Evolutionary conservation across 2,888 invertebrate species (phyloP), one percentile per base, ranked within the genome.

Genomic region (Adineta ricciae): DNA sequence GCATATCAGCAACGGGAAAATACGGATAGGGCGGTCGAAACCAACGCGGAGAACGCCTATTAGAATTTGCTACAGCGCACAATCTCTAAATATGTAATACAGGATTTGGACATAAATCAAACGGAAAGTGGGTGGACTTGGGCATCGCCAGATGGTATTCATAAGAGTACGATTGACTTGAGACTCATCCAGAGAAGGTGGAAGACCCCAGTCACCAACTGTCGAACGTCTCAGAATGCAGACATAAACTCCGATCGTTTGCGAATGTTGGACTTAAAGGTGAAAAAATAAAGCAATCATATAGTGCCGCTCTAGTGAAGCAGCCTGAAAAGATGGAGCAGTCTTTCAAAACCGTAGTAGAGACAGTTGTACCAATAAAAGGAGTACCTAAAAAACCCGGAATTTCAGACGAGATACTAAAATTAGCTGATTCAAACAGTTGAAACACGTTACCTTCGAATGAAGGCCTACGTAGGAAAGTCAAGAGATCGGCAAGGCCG

Each of bases 171-270:
- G n/a, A n/a, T n/a, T n/a, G n/a, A n/a, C n/a, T n/a, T n/a, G n/a
- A n/a, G n/a, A n/a, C n/a, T n/a, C n/a, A n/a, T n/a, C n/a, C n/a
- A n/a, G n/a, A n/a, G n/a, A n/a, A n/a, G n/a, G n/a, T n/a, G n/a
- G n/a, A n/a, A n/a, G n/a, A n/a, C n/a, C n/a, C n/a, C n/a, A n/a
- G n/a, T n/a, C n/a, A n/a, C n/a, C n/a, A n/a, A n/a, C n/a, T n/a
- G n/a, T n/a, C n/a, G n/a, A n/a, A n/a, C n/a, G n/a, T 56, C n/a
- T 56, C 56, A 56, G 56, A 56, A n/a, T 56, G 56, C 56, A 56
- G 56, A 56, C 56, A 56, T 56, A 56, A 56, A n/a, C 56, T 56
- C 56, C 14, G 56, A 56, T 56, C 56, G n/a, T 14, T 56, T n/a
- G n/a, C 56, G 14, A 56, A n/a, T 56, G 24, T 56, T 56, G n/a